A percentile compares a stretch with the other conserved stretches of the same genome.
Conservation (phyloP, 2,888 invertebrate genomes). For the Agonum fuliginosum region DNA sequence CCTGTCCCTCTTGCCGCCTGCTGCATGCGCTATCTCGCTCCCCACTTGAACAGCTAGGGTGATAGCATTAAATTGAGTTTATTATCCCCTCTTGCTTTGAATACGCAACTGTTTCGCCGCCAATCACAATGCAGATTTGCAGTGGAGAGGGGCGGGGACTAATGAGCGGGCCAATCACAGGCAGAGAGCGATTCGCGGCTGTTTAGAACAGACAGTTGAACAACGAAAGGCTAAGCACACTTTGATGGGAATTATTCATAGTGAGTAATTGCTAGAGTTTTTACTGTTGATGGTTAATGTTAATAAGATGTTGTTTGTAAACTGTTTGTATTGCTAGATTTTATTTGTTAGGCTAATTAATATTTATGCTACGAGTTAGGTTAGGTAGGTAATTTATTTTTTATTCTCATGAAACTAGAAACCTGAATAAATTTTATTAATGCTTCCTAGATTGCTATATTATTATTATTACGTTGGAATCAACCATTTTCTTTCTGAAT, state of each 20-base stretch:
- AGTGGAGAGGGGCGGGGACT: slow-evolving; percentile 70
- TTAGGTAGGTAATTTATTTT: too few relatives aligned
- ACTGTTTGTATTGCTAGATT: neutral
- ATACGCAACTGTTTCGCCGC: slow-evolving; percentile 68
- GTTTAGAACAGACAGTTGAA: slow-evolving; percentile 17
- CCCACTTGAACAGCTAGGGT: slow-evolving; percentile 61
- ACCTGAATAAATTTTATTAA: too few relatives aligned
- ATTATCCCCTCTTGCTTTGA: slow-evolving; percentile 72
- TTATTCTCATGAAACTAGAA: too few relatives aligned
- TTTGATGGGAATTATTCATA: slow-evolving; percentile 50
- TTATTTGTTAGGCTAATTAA: neutral
- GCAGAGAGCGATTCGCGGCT: neutral
- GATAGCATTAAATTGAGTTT: slow-evolving; percentile 74
- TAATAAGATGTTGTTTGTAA: slow-evolving; percentile 32
- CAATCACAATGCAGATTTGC: slow-evolving; percentile 70
- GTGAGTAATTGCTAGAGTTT: slow-evolving; percentile 47
- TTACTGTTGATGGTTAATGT: slow-evolving; percentile 8
- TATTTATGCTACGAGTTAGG: too few relatives aligned
- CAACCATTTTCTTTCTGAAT: too few relatives aligned
- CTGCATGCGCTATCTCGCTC: neutral
- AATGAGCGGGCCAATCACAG: slow-evolving; percentile 61
- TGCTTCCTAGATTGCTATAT: too few relatives aligned
- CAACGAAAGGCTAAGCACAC: slow-evolving; percentile 6
- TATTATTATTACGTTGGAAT: too few relatives aligned
- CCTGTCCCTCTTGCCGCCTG: neutral